These are phyloP conservation scores for Episyrphus balteatus DNA, from an alignment of 1,140 invertebrate species.

Conservation along the genomic window DNA sequence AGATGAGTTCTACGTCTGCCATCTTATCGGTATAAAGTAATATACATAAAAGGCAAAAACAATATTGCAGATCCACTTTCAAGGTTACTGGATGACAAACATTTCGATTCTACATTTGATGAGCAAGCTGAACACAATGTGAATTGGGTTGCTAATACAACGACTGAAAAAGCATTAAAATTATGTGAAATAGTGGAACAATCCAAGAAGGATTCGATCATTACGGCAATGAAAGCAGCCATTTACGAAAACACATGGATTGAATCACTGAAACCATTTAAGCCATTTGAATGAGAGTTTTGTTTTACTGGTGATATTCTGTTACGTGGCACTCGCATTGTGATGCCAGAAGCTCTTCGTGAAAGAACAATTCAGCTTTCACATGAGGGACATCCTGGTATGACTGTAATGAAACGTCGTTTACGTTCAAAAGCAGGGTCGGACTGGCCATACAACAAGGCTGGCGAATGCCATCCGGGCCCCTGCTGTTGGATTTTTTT, in stretches of 20 bases:
- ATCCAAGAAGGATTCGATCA: not conserved
- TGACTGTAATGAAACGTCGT: conserved; percentile 23
- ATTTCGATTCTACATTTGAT: not conserved
- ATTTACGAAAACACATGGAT: not conserved
- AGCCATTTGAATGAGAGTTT: conserved; percentile 3
- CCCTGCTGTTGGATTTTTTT: too few relatives aligned
- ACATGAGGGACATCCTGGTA: conserved; percentile 25
- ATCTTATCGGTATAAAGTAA: conserved; percentile 14
- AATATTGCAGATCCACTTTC: conserved; percentile 12
- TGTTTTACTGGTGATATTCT: conserved; percentile 4
- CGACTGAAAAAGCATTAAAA: not conserved
- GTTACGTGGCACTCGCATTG: conserved; percentile 10
- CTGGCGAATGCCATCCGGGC: too few relatives aligned
- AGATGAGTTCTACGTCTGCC: conserved; percentile 16
- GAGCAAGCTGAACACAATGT: not conserved
- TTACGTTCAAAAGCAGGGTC: too few relatives aligned
- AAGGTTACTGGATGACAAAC: conserved; percentile 1
- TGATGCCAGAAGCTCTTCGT: conserved; percentile 9
- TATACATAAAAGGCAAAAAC: conserved; percentile 11
- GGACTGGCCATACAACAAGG: too few relatives aligned
- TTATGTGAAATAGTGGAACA: not conserved
- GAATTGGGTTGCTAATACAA: not conserved
- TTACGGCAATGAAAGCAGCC: not conserved
- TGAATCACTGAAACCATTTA: not conserved
- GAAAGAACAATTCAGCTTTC: too few relatives aligned